A percentile compares a stretch with the other conserved stretches of the same genome.
Evolutionary conservation across 2,113 vertebrate genomes (phyloP).

Genomic region (Phalacrocorax carbo): DNA sequence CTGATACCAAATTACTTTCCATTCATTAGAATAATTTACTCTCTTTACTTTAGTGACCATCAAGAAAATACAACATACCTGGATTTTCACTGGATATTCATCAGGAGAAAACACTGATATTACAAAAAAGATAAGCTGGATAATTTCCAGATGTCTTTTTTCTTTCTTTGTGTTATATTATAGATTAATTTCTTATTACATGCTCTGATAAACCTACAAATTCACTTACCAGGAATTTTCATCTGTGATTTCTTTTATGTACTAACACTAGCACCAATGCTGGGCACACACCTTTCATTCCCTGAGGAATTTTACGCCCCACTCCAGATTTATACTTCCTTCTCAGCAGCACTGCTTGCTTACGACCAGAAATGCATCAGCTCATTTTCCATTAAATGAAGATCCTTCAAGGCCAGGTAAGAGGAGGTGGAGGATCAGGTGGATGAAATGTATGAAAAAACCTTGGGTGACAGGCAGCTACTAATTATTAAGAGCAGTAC

Average conservation of each 20-base stretch:
- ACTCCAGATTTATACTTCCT: not conserved
- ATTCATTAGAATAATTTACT: not conserved
- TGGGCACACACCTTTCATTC: not conserved
- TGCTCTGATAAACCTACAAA: not conserved
- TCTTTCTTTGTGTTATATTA: not conserved
- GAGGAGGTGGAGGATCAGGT: rapidly evolving
- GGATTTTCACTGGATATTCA: not conserved
- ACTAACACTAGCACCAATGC: not conserved
- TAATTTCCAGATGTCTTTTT: not conserved
- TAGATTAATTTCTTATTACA: not conserved
- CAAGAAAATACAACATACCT: not conserved
- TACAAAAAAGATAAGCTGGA: not conserved
- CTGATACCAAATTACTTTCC: not conserved
- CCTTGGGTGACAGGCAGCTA: not conserved
- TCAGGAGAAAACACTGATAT: not conserved
- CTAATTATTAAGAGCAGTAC: not conserved
- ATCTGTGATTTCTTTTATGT: not conserved
- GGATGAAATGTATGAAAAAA: not conserved
- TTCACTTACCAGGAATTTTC: not conserved
- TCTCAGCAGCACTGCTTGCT: not conserved
- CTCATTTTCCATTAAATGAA: not conserved
- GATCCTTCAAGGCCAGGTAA: not conserved
- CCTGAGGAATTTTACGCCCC: not conserved
- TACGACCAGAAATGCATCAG: not conserved
- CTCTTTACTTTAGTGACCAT: not conserved